A percentile compares a stretch with the other conserved stretches of the same genome.
These are phyloP conservation scores for Zygaena filipendulae DNA, from an alignment of 2,888 invertebrate genomes.

Conservation along the genomic window DNA sequence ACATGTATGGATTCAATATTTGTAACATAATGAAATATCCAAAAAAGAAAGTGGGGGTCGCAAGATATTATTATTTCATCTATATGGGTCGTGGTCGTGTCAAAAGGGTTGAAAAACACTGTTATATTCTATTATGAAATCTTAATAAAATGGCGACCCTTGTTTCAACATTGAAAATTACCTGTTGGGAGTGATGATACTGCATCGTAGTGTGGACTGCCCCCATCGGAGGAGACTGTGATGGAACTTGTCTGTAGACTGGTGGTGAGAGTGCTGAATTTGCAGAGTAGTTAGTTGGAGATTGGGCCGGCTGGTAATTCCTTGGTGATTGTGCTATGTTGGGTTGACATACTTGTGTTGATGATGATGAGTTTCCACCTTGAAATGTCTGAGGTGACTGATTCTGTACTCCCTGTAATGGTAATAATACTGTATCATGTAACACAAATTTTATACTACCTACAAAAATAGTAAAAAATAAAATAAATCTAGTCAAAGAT, in stretches of 20 bases:
- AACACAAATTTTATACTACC: neutral
- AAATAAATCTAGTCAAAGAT: too few relatives aligned
- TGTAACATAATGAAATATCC: too few relatives aligned
- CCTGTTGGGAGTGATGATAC: conserved; percentile 60
- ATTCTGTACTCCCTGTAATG: conserved; percentile 42
- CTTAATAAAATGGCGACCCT: too few relatives aligned
- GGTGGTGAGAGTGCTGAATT: conserved; percentile 67
- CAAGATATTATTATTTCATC: too few relatives aligned
- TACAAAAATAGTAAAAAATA: neutral
- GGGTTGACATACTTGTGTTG: conserved; percentile 57
- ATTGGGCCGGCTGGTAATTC: conserved; percentile 65
- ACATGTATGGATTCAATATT: too few relatives aligned
- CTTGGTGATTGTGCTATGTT: conserved; percentile 50
- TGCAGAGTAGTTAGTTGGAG: conserved; percentile 55
- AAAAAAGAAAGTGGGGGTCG: too few relatives aligned
- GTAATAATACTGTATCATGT: too few relatives aligned
- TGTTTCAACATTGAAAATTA: conserved; percentile 20
- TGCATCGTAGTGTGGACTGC: conserved; percentile 59
- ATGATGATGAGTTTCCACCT: conserved; percentile 62
- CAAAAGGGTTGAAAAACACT: too few relatives aligned
- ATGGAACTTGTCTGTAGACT: conserved; percentile 56
- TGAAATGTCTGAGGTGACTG: conserved; percentile 66
- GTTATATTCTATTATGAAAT: too few relatives aligned
- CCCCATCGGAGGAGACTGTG: conserved; percentile 59
- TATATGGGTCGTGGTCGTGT: too few relatives aligned